Percentiles rank a stretch among this genome's conserved stretches.
These are phyloP conservation scores for Tetrax tetrax DNA, from an alignment of 2,113 vertebrate species.

Conservation along the genomic window DNA sequence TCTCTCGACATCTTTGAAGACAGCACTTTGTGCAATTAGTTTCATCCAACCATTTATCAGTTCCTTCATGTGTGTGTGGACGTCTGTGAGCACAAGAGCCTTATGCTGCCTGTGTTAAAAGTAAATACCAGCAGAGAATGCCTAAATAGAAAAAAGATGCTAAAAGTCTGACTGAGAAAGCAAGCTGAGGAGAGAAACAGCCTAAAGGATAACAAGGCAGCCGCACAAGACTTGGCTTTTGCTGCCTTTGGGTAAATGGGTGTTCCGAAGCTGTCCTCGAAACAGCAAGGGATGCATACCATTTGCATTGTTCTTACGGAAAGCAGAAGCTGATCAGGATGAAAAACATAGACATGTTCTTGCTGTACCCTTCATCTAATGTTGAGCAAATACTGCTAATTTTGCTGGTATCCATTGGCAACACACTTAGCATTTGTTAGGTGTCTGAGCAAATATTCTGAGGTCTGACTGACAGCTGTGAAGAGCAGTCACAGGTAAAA, in stretches of 20 bases:
- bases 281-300: not conserved
- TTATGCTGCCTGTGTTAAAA: not conserved
- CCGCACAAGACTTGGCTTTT: not conserved
- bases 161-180: not conserved
- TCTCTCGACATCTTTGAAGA: not conserved
- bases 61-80: not conserved
- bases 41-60: not conserved
- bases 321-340: not conserved
- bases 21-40: not conserved
- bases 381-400: not conserved
- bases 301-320: not conserved
- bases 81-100: not conserved
- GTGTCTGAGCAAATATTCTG: not conserved
- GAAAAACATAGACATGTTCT: not conserved
- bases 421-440: rapidly evolving
- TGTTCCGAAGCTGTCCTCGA: not conserved
- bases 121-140: not conserved
- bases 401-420: not conserved
- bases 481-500: not conserved
- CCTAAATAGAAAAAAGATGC: not conserved
- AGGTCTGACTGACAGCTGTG: not conserved
- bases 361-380: not conserved
- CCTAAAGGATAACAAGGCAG: not conserved
- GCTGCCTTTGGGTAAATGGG: not conserved
- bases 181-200: not conserved